Conservation (phyloP, 1,140 invertebrate species). For the Zaprionus camerounensis region DNA sequence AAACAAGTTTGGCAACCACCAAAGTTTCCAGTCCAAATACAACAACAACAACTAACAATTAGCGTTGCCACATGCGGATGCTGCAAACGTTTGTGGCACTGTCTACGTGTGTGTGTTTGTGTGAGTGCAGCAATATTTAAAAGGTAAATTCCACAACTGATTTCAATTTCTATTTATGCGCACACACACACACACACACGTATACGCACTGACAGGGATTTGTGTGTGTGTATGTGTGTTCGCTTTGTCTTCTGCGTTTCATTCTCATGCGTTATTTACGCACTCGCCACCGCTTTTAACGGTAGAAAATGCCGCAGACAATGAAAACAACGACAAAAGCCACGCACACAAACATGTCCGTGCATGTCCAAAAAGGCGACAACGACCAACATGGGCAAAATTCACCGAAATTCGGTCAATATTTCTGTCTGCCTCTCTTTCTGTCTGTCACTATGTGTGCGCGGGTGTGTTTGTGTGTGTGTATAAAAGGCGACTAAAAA, state of each 20-base stretch:
- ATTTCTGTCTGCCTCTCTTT: constrained; percentile 50
- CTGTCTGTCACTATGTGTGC: constrained; percentile 23
- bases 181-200: background rate
- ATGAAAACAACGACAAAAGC: constrained; percentile 40
- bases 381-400: constrained; percentile 48
- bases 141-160: constrained; percentile 26
- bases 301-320: constrained; percentile 36
- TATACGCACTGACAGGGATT: background rate
- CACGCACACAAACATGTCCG: constrained; percentile 30
- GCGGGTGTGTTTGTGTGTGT: constrained; percentile 12
- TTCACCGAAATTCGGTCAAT: constrained; percentile 77
- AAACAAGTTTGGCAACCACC: constrained; percentile 61
- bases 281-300: constrained; percentile 33
- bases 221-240: background rate
- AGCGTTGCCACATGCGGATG: constrained; percentile 27
- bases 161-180: constrained; percentile 4
- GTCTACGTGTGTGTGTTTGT: background rate
- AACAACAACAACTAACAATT: constrained; percentile 37
- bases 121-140: constrained; percentile 8
- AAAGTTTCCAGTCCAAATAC: constrained; percentile 44
- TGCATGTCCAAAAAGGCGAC: constrained; percentile 27
- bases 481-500: constrained; percentile 28
- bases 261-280: constrained; percentile 45
- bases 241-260: constrained; percentile 13
- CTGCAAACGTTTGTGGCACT: constrained; percentile 17